Evolutionary conservation across 2,113 vertebrate species (phyloP).

Genomic region (Agapornis roseicollis): DNA sequence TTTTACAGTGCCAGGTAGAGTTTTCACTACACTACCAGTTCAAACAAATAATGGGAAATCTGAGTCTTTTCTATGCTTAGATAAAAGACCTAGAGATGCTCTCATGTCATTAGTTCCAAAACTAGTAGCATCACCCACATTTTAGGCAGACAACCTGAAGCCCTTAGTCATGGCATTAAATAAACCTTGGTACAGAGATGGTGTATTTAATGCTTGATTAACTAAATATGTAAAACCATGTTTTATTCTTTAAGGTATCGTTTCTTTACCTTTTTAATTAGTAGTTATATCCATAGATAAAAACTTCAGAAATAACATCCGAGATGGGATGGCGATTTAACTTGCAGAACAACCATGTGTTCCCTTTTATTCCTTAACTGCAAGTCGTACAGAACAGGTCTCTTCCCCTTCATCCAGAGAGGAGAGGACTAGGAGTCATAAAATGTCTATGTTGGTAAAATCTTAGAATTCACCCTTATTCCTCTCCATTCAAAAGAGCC

Average conservation of each 20-base stretch:
- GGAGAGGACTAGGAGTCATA: not conserved
- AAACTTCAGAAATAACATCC: not conserved
- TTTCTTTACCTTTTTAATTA: not conserved
- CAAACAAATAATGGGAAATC: not conserved
- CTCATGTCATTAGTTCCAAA: not conserved
- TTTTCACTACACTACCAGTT: not conserved
- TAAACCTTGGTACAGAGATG: not conserved
- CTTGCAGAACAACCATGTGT: not conserved
- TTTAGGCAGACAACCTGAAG: not conserved
- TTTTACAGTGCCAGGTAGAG: not conserved
- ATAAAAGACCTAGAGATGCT: not conserved
- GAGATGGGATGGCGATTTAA: not conserved
- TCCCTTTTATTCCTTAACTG: not conserved
- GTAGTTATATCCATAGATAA: not conserved
- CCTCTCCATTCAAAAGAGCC: not conserved
- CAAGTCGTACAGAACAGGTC: not conserved
- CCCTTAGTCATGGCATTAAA: not conserved
- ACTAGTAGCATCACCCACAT: not conserved
- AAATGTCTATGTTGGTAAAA: not conserved
- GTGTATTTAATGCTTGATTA: not conserved
- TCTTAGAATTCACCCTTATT: not conserved
- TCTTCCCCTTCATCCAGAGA: not conserved
- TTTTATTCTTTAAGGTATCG: not conserved
- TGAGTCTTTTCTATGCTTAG: not conserved
- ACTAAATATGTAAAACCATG: not conserved